A percentile compares a stretch with the other conserved stretches of the same genome.
Conservation (phyloP, 2,888 invertebrate genomes). For the Apamea epomidion region DNA sequence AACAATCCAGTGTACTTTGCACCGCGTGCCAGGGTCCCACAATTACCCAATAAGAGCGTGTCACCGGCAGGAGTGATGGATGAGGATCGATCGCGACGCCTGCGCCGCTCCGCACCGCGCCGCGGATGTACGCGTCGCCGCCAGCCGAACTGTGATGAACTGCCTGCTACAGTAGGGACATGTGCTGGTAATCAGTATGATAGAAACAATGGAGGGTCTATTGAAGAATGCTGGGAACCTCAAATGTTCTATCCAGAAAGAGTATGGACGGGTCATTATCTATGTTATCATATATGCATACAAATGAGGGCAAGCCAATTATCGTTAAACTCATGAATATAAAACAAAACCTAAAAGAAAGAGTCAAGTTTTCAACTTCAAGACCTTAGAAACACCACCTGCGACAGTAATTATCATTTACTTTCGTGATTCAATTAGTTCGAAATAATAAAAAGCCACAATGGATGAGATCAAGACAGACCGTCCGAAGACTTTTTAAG, state of each 20-base stretch:
- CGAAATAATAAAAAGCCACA: too few species aligned
- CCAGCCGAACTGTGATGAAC: conserved; percentile 31
- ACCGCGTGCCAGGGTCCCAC: conserved; percentile 66
- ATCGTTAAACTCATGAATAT: too few species aligned
- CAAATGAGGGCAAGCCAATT: not conserved
- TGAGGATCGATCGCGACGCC: conserved; percentile 65
- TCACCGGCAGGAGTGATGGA: conserved; percentile 68
- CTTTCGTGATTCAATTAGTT: not conserved
- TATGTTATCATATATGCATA: too few species aligned
- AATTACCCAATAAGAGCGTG: conserved; percentile 70
- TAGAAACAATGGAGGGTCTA: conserved; percentile 5
- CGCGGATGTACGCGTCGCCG: conserved; percentile 47
- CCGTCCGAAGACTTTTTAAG: not conserved
- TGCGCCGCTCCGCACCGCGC: conserved; percentile 28
- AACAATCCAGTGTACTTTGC: conserved; percentile 64
- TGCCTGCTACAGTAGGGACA: not conserved
- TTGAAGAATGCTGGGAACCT: not conserved
- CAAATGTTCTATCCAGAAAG: not conserved
- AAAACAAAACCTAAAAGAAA: not conserved
- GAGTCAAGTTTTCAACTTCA: not conserved
- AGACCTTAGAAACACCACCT: not conserved
- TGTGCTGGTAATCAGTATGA: conserved; percentile 9
- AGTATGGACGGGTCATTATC: not conserved
- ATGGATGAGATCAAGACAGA: not conserved
- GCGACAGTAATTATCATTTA: not conserved